Evolutionary conservation across 2,797 vertebrate species (phyloP).

Genomic region (Chrysolophus pictus): DNA sequence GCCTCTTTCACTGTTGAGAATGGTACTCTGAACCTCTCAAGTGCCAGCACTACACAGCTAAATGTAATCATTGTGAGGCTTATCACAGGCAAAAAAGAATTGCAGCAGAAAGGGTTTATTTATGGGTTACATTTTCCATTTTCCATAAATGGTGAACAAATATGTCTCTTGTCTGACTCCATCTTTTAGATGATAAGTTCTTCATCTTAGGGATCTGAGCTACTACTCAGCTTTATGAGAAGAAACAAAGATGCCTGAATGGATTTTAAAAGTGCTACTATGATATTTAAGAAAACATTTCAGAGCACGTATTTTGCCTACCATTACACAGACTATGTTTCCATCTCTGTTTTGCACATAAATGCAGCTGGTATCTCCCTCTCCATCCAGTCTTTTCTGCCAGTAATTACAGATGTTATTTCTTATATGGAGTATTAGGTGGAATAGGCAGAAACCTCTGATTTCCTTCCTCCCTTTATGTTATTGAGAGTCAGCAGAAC

Average conservation of each 20-base stretch:
- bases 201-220: slow-evolving; percentile 2
- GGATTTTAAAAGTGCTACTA: slow-evolving; percentile 35
- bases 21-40: neutral
- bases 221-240: neutral
- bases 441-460: neutral
- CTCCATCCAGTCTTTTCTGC: neutral
- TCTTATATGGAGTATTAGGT: neutral
- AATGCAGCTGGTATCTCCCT: neutral
- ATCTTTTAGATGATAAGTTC: neutral
- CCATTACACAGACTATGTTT: neutral
- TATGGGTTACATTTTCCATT: neutral
- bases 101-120: slow-evolving; percentile 17
- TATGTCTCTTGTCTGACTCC: neutral
- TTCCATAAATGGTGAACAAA: neutral
- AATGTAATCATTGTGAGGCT: neutral
- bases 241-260: slow-evolving; percentile 12
- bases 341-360: slow-evolving; percentile 8
- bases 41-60: neutral
- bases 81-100: neutral
- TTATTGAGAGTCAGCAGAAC: neutral
- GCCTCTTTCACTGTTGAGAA: neutral
- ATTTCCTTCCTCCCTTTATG: slow-evolving; percentile 7
- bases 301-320: slow-evolving; percentile 21
- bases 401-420: neutral
- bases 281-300: slow-evolving; percentile 40